A percentile compares a stretch with the other conserved stretches of the same genome.
Evolutionary conservation across 2,113 vertebrate species (phyloP).

Genomic region (Labrus mixtus): DNA sequence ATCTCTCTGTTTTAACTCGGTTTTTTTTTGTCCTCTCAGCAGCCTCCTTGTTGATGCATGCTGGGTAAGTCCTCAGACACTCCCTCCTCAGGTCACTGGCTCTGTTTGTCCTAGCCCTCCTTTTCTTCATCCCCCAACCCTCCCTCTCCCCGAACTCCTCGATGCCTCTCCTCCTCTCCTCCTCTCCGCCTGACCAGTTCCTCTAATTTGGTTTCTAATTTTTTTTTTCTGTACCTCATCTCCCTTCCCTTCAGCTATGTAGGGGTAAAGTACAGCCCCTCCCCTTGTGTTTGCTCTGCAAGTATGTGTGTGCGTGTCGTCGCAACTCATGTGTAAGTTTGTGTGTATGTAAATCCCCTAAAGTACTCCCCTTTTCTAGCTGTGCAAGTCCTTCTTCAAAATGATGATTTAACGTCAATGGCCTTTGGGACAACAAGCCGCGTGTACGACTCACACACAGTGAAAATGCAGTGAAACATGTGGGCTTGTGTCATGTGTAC

Average conservation of each 20-base stretch:
- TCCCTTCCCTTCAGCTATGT: constrained; percentile 72
- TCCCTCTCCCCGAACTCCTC: constrained; percentile 26
- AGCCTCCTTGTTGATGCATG: constrained; percentile 75
- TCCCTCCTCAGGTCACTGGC: constrained; percentile 77
- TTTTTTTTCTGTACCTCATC: constrained; percentile 70
- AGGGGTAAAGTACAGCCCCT: constrained; percentile 68
- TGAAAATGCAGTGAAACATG: constrained; percentile 33
- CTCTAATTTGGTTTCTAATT: constrained; percentile 82
- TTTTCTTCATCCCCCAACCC: constrained; percentile 38
- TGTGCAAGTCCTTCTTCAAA: constrained; percentile 42
- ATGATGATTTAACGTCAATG: constrained; percentile 62
- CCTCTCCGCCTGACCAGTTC: constrained; percentile 76
- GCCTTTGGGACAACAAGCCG: constrained; percentile 53
- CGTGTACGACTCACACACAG: constrained; percentile 8
- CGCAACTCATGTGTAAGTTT: background rate
- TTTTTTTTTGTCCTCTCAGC: constrained; percentile 76
- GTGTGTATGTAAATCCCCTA: constrained; percentile 65
- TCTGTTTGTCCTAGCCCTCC: constrained; percentile 74
- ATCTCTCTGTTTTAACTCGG: constrained; percentile 47
- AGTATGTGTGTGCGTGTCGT: constrained; percentile 20
- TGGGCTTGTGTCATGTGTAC: constrained; percentile 32
- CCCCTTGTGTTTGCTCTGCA: constrained; percentile 54
- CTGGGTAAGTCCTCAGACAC: constrained; percentile 68
- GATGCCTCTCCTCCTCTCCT: constrained; percentile 64
- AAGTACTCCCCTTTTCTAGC: constrained; percentile 50